Evolutionary conservation across 2,113 vertebrate genomes (phyloP).

Genomic region (Alectura lathami): DNA sequence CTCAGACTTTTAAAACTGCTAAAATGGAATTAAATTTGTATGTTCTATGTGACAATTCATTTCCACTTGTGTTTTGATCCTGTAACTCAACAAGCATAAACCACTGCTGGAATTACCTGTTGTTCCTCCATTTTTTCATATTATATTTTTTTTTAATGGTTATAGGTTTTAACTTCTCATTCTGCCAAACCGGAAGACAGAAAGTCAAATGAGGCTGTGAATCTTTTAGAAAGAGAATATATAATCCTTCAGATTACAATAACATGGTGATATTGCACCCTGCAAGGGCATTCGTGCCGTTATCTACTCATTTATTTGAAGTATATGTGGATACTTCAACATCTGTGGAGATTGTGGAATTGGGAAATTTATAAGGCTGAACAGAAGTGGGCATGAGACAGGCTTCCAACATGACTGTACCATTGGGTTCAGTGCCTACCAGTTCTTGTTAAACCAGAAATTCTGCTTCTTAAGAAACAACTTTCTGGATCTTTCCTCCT

Average conservation of each 20-base stretch:
- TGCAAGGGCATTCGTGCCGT: neutral
- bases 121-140: neutral
- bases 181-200: neutral
- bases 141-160: neutral
- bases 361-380: neutral
- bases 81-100: neutral
- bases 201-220: conserved; percentile 50
- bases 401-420: neutral
- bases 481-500: neutral
- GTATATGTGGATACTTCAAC: too few species aligned
- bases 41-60: neutral
- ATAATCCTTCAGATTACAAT: conserved; percentile 65
- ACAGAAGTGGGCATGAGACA: neutral
- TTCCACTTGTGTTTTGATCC: neutral
- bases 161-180: neutral
- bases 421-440: neutral
- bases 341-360: neutral
- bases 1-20: neutral
- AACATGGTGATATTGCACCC: conserved; percentile 66
- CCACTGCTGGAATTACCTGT: neutral
- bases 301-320: neutral
- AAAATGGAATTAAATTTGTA: neutral
- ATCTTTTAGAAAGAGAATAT: conserved; percentile 71
- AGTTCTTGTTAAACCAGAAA: neutral
- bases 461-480: neutral